Percentiles rank a stretch among this genome's conserved stretches.
These are phyloP conservation scores for Hexactinellida sp. DNA, from an alignment of 37 sponge, comb jelly and placozoan genomes.

Conservation along the genomic window DNA sequence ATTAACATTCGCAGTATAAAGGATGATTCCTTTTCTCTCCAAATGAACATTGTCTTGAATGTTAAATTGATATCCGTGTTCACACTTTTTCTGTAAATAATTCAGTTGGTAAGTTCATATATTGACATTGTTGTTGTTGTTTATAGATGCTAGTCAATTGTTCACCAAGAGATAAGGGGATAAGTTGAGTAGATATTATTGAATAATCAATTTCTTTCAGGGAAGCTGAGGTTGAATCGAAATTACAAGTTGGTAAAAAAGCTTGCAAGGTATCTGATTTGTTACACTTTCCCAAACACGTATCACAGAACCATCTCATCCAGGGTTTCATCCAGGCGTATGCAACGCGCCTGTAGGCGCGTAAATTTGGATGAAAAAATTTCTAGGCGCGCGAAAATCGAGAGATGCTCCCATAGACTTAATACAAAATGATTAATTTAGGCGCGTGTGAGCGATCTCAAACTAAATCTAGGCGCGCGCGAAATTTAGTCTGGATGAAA, in stretches of 20 bases:
- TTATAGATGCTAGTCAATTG: not conserved
- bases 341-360: too few species aligned
- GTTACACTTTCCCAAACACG: not conserved
- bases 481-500: too few species aligned
- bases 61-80: not conserved
- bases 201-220: not conserved
- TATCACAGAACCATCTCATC: not conserved
- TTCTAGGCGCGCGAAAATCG: too few species aligned
- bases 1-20: not conserved
- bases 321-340: too few species aligned
- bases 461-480: too few species aligned
- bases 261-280: not conserved
- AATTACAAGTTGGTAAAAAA: not conserved
- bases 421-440: too few species aligned
- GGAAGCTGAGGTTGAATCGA: not conserved
- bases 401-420: too few species aligned
- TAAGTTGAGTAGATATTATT: not conserved
- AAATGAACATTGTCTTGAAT: not conserved
- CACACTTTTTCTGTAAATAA: not conserved
- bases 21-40: not conserved
- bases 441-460: too few species aligned
- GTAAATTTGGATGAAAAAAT: too few species aligned
- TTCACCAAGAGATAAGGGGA: not conserved
- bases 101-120: not conserved
- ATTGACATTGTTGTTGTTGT: not conserved